Evolutionary conservation across 2,113 vertebrate genomes (phyloP).

Genomic region (Oreotrochilus melanogaster): DNA sequence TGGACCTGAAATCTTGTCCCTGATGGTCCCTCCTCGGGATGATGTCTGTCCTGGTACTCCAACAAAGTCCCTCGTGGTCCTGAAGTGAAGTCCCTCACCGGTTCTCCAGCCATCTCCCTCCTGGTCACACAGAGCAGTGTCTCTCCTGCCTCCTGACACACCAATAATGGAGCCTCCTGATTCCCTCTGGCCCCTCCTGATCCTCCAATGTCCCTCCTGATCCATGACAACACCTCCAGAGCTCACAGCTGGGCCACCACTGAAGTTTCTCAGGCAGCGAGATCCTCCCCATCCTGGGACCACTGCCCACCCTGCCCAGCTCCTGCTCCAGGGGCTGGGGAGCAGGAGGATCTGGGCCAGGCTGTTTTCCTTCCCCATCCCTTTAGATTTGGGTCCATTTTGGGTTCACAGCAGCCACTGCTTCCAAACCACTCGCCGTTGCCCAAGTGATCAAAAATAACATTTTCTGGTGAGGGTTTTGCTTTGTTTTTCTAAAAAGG

Average conservation of each 20-base stretch:
- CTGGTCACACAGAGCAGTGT: too few relatives aligned
- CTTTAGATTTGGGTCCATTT: not conserved
- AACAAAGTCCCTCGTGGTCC: not conserved
- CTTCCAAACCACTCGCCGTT: not conserved
- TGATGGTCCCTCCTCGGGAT: rapidly evolving
- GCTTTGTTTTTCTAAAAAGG: not conserved
- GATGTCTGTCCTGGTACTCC: not conserved
- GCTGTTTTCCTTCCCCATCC: not conserved
- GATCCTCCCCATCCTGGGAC: rapidly evolving
- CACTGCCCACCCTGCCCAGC: rapidly evolving
- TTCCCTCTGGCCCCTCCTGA: not conserved
- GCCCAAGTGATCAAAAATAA: slow-evolving; percentile 3
- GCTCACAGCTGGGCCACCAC: not conserved
- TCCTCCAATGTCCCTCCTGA: not conserved
- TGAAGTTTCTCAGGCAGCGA: not conserved
- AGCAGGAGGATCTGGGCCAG: not conserved
- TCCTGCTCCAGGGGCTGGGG: not conserved
- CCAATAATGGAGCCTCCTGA: not conserved
- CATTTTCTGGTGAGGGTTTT: slow-evolving; percentile 19
- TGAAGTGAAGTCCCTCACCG: not conserved
- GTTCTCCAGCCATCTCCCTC: too few relatives aligned
- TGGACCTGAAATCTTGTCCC: not conserved
- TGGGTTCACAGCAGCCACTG: not conserved
- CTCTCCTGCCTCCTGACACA: not conserved
- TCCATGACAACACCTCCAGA: not conserved